phyloP scores from a whole-genome alignment of 1,140 invertebrate species.

The Papilio machaon region DNA sequence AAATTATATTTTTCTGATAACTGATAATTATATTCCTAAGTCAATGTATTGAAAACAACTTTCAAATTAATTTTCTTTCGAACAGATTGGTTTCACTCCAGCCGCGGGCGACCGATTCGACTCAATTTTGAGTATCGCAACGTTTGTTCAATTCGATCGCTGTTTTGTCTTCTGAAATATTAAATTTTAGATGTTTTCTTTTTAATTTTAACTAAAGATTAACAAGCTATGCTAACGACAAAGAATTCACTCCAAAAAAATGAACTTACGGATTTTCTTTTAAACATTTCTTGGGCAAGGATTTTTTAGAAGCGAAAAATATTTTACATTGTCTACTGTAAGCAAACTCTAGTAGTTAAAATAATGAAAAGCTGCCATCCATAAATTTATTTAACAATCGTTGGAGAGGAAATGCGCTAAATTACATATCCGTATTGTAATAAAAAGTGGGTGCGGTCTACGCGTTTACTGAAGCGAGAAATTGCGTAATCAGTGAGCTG shows the following conservation, averaged over 20 bases:
- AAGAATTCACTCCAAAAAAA: neutral
- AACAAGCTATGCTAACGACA: neutral
- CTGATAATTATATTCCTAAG: slow-evolving; percentile 63
- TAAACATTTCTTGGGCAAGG: no score
- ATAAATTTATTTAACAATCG: slow-evolving; percentile 44
- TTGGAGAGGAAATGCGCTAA: slow-evolving; percentile 67
- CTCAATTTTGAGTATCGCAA: slow-evolving; percentile 62
- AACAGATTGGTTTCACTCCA: slow-evolving; percentile 61
- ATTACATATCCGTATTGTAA: slow-evolving; percentile 78
- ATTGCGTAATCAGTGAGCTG: slow-evolving; percentile 79
- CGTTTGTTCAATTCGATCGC: slow-evolving; percentile 62
- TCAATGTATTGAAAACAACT: slow-evolving; percentile 71
- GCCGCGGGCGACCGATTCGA: slow-evolving; percentile 54
- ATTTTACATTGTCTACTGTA: neutral
- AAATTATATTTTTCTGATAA: slow-evolving; percentile 59
- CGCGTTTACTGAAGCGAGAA: slow-evolving; percentile 66
- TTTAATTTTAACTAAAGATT: neutral
- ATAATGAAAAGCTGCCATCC: slow-evolving; percentile 56
- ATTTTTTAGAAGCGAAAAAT: no score
- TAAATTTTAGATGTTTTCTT: slow-evolving; percentile 4
- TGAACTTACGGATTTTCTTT: neutral
- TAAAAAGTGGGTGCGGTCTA: slow-evolving; percentile 70
- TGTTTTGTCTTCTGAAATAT: slow-evolving; percentile 34
- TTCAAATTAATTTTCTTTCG: slow-evolving; percentile 77
- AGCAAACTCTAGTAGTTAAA: slow-evolving; percentile 40